Evolutionary conservation across 1,140 invertebrate genomes (phyloP), one percentile per base, ranked within the genome.

Genomic region (Sminthurinus signatus): DNA sequence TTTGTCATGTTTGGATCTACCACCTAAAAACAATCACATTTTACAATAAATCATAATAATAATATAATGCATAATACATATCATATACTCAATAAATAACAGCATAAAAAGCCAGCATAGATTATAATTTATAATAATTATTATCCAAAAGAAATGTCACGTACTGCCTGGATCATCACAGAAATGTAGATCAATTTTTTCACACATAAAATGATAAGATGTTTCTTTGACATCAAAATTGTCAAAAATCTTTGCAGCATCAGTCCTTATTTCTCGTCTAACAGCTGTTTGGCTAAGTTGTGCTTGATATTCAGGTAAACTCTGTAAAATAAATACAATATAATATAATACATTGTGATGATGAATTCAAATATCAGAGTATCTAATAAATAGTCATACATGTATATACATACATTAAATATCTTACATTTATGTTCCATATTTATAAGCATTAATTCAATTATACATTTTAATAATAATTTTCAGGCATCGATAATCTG

Each of bases 171-270:
- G 86, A 79, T 99, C 96, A 79, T 99, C 96, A 77, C 93, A 98
- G 36, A 99, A 83, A 81, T 99, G 96, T 44, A 99, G 81, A 80
- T 98, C 93, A 73, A 99, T 93, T 73, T 90, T 84, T 56, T 92
- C 88, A 64, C 91, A 92, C 61, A 94, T 83, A 75, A 99, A 86
- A 79, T 99, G 96, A 80, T 97, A 96, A 0, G 95, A 98, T 0
- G 96, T 98, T 80, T 98, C 95, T 5, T 89, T 80, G 29, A 99
- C 92, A 81, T 99, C 95, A 79, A 91, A 93, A 62, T 83, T 83
- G 21, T 85, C 82, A 78, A 98, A 98, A 74, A 91, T 82, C 73
- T 82, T 84, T 32, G 83, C 79, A 44, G 80, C 50, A 75, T 64
- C 78, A 46, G 75, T 60, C 77, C 79, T 74, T 75, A 73, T 17